Conservation (phyloP, 2,113 vertebrate genomes). For the Suncus etruscus region DNA sequence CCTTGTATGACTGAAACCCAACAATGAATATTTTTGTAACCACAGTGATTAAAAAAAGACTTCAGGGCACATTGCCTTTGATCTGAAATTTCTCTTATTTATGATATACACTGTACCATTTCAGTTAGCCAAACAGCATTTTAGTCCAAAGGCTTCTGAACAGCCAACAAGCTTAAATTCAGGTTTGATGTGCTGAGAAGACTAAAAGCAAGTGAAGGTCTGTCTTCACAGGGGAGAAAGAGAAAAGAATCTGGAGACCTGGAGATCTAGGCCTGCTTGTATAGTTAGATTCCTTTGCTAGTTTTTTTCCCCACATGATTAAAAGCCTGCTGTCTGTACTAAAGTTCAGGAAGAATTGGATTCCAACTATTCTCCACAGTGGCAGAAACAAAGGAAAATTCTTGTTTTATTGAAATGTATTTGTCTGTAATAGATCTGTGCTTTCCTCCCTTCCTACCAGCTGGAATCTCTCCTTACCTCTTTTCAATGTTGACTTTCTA, state of each 20-base stretch:
- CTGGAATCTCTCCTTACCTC: constrained; percentile 18
- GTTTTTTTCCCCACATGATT: neutral
- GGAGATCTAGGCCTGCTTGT: neutral
- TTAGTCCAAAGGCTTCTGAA: constrained; percentile 72
- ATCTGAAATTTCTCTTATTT: constrained; percentile 79
- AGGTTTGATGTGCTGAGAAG: constrained; percentile 35
- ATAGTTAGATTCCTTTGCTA: neutral
- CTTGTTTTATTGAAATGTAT: neutral
- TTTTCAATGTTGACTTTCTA: constrained; percentile 38
- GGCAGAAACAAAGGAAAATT: constrained; percentile 15
- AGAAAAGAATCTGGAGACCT: neutral
- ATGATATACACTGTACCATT: constrained; percentile 72
- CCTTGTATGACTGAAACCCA: too few species aligned
- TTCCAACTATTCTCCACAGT: neutral
- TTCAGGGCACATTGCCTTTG: constrained; percentile 74
- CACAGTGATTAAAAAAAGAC: neutral
- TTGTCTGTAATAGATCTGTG: neutral
- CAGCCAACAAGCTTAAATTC: constrained; percentile 42
- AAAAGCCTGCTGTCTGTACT: neutral
- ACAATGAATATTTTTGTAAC: too few species aligned
- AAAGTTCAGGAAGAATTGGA: constrained; percentile 16
- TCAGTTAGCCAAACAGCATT: constrained; percentile 69
- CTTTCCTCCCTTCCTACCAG: neutral
- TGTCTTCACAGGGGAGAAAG: neutral
- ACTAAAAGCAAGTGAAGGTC: constrained; percentile 53